Percentiles rank a stretch among this genome's conserved stretches.
Evolutionary conservation across 2,888 invertebrate species (phyloP).

Genomic region (Ormyrus labotus): DNA sequence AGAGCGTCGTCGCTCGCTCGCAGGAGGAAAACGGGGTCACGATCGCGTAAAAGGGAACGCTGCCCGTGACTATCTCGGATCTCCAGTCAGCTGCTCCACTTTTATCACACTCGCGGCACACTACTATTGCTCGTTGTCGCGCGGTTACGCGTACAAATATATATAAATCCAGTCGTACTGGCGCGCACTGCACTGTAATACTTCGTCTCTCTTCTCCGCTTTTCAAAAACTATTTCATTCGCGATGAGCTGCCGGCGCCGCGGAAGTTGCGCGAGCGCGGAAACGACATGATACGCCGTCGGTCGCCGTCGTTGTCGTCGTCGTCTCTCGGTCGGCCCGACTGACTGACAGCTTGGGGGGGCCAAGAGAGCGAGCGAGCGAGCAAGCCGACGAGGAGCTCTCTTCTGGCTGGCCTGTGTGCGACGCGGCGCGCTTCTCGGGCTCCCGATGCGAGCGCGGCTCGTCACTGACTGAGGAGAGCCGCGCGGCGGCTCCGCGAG

Average conservation of each 20-base stretch:
- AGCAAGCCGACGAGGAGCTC: background rate
- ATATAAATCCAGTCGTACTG: background rate
- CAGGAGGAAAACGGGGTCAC: slow-evolving; percentile 71
- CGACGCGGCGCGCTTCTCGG: background rate
- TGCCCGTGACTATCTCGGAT: slow-evolving; percentile 54
- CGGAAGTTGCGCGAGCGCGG: slow-evolving; percentile 50
- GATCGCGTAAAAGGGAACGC: slow-evolving; percentile 73
- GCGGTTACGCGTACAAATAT: background rate
- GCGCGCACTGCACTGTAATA: background rate
- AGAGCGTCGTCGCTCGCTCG: background rate
- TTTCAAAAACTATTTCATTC: slow-evolving; percentile 39
- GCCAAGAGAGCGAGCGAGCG: background rate
- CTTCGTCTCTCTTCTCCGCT: background rate
- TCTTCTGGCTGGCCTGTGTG: background rate
- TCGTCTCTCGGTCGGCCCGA: background rate
- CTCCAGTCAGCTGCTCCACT: too few species aligned
- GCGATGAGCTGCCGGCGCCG: slow-evolving; percentile 50
- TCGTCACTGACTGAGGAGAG: slow-evolving; percentile 51
- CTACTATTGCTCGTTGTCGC: background rate
- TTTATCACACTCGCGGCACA: slow-evolving; percentile 34
- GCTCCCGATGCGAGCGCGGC: slow-evolving; percentile 41
- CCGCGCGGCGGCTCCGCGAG: slow-evolving; percentile 5
- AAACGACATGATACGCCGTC: slow-evolving; percentile 24
- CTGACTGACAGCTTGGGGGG: background rate
- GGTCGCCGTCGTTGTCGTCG: background rate